Evolutionary conservation across 2,113 vertebrate genomes (phyloP).

Genomic region (Pseudorasbora parva): DNA sequence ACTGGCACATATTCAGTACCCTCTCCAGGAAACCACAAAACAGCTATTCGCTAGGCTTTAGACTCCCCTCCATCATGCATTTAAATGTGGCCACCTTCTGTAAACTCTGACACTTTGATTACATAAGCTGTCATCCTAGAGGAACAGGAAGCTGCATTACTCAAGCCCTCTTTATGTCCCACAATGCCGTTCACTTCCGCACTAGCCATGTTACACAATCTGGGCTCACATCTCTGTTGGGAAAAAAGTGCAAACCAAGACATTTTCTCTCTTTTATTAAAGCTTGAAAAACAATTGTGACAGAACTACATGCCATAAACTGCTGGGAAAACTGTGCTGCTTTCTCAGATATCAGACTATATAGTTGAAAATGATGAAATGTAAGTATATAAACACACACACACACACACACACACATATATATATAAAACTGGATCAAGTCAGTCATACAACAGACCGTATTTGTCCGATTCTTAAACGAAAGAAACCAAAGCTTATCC

Average conservation of each 20-base stretch:
- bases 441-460: neutral
- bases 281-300: conserved; percentile 20
- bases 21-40: neutral
- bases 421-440: conserved; percentile 6
- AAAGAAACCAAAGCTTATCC: neutral
- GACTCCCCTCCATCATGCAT: neutral
- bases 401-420: too few species aligned
- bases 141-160: conserved; percentile 64
- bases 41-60: neutral
- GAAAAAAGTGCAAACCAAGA: conserved; percentile 21
- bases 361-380: neutral
- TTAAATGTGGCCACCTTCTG: neutral
- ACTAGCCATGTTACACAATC: conserved; percentile 30
- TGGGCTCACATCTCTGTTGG: conserved; percentile 14
- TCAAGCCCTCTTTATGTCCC: conserved; percentile 65
- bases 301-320: neutral
- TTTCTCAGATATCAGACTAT: neutral
- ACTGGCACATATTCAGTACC: neutral
- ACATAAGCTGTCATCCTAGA: conserved; percentile 56
- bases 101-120: conserved; percentile 57
- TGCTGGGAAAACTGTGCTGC: neutral
- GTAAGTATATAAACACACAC: too few species aligned
- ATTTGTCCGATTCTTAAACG: neutral
- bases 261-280: neutral
- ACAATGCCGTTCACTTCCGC: conserved; percentile 71